Conservation (phyloP, 2,888 invertebrate species). For the Heliconius aoede region DNA sequence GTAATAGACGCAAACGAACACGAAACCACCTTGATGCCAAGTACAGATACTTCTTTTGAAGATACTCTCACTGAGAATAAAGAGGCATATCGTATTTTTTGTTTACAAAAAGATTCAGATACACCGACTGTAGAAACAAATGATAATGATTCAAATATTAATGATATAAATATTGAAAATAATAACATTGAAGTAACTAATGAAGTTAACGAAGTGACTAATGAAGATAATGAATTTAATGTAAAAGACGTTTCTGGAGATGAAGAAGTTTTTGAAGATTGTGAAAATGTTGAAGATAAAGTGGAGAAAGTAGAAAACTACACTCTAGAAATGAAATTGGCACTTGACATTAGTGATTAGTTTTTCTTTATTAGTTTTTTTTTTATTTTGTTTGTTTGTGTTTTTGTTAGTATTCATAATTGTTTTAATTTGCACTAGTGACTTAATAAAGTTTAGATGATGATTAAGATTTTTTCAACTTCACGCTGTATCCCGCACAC, state of each 20-base stretch:
- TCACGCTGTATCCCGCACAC: no score
- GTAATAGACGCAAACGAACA: slow-evolving; percentile 59
- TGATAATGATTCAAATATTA: slow-evolving; percentile 53
- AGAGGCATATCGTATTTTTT: slow-evolving; percentile 1
- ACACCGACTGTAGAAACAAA: slow-evolving; percentile 36
- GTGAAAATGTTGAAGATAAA: slow-evolving; percentile 57
- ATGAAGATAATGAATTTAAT: slow-evolving; percentile 33
- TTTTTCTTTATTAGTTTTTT: slow-evolving; percentile 9
- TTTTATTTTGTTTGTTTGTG: slow-evolving; percentile 18
- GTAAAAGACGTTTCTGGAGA: slow-evolving; percentile 48
- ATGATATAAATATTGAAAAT: slow-evolving; percentile 43
- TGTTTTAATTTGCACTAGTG: slow-evolving; percentile 22
- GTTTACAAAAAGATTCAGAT: not conserved
- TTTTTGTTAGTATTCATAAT: slow-evolving; percentile 26
- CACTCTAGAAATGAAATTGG: slow-evolving; percentile 74
- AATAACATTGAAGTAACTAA: slow-evolving; percentile 5
- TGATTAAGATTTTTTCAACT: not conserved
- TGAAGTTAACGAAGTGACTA: slow-evolving; percentile 20
- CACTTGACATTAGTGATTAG: slow-evolving; percentile 39
- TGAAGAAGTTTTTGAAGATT: slow-evolving; percentile 71
- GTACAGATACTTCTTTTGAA: slow-evolving; percentile 61
- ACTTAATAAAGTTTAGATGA: slow-evolving; percentile 13
- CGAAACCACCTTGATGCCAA: slow-evolving; percentile 60
- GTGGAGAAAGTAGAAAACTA: slow-evolving; percentile 58
- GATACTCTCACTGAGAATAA: slow-evolving; percentile 68